Evolutionary conservation across 2,797 vertebrate genomes (phyloP).

Genomic region (Helarctos malayanus): DNA sequence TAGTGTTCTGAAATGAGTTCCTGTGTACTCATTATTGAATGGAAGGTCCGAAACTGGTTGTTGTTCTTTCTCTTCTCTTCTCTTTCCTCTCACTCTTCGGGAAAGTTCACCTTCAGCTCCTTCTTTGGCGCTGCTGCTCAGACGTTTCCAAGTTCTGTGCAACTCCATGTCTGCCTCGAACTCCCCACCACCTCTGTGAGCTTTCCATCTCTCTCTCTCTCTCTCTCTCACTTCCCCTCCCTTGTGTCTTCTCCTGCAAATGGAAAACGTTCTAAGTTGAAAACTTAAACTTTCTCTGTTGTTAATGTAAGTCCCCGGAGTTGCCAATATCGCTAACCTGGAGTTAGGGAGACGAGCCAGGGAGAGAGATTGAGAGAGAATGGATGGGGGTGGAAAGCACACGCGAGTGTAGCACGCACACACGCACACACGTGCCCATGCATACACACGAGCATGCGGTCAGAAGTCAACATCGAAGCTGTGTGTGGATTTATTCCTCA

Average conservation of each 20-base stretch:
- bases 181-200: not conserved
- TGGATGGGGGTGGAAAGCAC: not conserved
- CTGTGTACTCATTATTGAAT: constrained; percentile 83
- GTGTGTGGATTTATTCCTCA: not conserved
- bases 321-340: not conserved
- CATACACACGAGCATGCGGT: not conserved
- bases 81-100: constrained; percentile 70
- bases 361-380: not conserved
- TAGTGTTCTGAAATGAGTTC: constrained; percentile 86
- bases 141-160: not conserved
- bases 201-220: not conserved
- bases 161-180: not conserved
- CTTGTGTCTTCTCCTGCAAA: not conserved
- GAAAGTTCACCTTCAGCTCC: constrained; percentile 81
- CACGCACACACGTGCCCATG: not conserved
- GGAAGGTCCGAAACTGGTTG: constrained; percentile 81
- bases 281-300: not conserved
- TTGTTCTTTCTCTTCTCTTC: constrained; percentile 76
- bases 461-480: not conserved
- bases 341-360: not conserved
- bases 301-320: not conserved
- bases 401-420: no score
- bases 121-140: constrained; percentile 74
- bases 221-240: not conserved
- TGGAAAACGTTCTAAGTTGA: not conserved